A percentile compares a stretch with the other conserved stretches of the same genome.
phyloP scores from a whole-genome alignment of 1,140 invertebrate species.

The Psix sp. region DNA sequence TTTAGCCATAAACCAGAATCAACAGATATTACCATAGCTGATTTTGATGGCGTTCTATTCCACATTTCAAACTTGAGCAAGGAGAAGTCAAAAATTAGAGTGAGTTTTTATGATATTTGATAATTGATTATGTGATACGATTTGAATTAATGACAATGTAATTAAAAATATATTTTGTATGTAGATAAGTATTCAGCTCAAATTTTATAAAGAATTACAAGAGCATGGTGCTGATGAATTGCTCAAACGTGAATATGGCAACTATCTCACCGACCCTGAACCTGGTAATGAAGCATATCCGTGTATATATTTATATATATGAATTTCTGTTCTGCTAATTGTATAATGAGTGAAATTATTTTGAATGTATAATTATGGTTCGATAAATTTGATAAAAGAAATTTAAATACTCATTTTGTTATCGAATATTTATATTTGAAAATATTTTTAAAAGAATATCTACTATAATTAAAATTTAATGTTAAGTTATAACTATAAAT shows the following conservation, averaged over 20 bases:
- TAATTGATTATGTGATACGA: background rate
- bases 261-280: conserved; percentile 88
- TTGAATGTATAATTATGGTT: too few relatives aligned
- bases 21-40: conserved; percentile 94
- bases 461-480: too few relatives aligned
- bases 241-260: conserved; percentile 93
- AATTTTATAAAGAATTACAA: conserved; percentile 99
- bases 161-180: conserved; percentile 44
- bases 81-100: conserved; percentile 97
- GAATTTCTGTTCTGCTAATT: too few relatives aligned
- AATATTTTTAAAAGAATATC: too few relatives aligned
- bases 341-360: too few relatives aligned
- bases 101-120: conserved; percentile 78
- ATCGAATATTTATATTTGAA: too few relatives aligned
- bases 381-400: too few relatives aligned
- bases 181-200: conserved; percentile 97
- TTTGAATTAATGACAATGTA: background rate
- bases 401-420: too few relatives aligned
- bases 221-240: conserved; percentile 98
- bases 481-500: too few relatives aligned
- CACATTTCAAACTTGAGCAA: conserved; percentile 98
- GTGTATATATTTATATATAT: too few relatives aligned
- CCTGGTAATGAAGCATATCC: conserved; percentile 82
- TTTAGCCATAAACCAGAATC: conserved; percentile 94
- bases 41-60: conserved; percentile 99